Evolutionary conservation across 2,797 vertebrate genomes (phyloP).

Genomic region (Gallinago nigripennis): DNA sequence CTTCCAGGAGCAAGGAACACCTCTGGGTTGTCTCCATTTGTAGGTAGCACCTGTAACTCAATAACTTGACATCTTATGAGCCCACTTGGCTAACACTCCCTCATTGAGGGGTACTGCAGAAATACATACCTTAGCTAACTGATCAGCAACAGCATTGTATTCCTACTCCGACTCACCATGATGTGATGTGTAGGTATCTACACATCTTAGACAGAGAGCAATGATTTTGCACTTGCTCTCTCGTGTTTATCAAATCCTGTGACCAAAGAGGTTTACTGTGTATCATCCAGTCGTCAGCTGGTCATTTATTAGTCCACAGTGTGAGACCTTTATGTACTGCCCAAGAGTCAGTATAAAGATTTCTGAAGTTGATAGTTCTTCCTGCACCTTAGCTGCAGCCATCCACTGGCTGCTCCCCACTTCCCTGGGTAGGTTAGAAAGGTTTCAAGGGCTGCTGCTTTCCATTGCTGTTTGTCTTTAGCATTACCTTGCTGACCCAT

Average conservation of each 20-base stretch:
- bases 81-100: accelerated
- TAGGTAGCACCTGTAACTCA: not conserved
- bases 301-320: not conserved
- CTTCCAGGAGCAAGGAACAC: not conserved
- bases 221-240: not conserved
- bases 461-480: not conserved
- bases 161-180: not conserved
- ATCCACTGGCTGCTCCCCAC: not conserved
- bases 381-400: not conserved
- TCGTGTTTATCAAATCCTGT: not conserved
- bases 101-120: not conserved
- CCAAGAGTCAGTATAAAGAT: not conserved
- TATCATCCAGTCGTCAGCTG: not conserved
- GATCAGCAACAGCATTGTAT: not conserved
- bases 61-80: not conserved
- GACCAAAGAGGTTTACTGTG: accelerated
- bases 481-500: not conserved
- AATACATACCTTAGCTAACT: not conserved
- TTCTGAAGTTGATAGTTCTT: not conserved
- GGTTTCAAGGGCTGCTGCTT: not conserved
- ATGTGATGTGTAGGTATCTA: not conserved
- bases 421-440: not conserved
- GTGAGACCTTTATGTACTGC: not conserved
- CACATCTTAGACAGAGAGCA: not conserved
- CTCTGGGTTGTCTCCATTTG: not conserved